These are phyloP conservation scores for Tethea ocularis DNA, from an alignment of 2,888 invertebrate genomes.

Conservation along the genomic window DNA sequence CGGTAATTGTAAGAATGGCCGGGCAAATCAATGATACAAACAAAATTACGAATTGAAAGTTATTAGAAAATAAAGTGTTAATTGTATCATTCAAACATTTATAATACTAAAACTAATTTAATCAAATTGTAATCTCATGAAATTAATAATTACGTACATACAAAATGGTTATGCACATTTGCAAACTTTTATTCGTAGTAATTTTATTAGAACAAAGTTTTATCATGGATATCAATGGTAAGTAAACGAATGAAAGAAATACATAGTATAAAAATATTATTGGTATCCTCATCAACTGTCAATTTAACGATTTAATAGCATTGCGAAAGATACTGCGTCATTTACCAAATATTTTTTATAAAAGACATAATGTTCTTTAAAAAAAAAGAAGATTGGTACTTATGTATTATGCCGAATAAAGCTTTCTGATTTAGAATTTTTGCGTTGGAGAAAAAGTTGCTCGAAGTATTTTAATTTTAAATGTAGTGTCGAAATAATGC, in stretches of 20 bases:
- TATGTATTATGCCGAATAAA: too few relatives aligned
- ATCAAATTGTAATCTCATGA: background rate
- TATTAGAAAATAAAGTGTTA: background rate
- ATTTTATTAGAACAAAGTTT: constrained; percentile 42
- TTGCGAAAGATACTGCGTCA: background rate
- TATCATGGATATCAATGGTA: constrained; percentile 40
- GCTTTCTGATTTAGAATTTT: too few relatives aligned
- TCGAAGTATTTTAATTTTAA: background rate
- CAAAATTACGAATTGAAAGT: background rate
- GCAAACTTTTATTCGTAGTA: constrained; percentile 38
- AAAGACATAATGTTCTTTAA: too few relatives aligned
- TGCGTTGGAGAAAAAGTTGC: too few relatives aligned
- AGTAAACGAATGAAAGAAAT: constrained; percentile 15
- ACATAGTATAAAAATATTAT: background rate
- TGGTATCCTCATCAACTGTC: background rate
- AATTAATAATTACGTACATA: constrained; percentile 16
- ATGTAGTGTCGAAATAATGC: background rate
- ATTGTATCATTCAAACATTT: too few relatives aligned
- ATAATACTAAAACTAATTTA: background rate
- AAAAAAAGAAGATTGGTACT: too few relatives aligned
- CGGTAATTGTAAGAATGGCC: constrained; percentile 44
- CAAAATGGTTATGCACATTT: constrained; percentile 38
- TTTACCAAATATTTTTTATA: too few relatives aligned
- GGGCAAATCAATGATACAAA: background rate
- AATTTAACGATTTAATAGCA: background rate